Conservation (phyloP, 2,888 invertebrate species). For the Microctonus aethiopoides region DNA sequence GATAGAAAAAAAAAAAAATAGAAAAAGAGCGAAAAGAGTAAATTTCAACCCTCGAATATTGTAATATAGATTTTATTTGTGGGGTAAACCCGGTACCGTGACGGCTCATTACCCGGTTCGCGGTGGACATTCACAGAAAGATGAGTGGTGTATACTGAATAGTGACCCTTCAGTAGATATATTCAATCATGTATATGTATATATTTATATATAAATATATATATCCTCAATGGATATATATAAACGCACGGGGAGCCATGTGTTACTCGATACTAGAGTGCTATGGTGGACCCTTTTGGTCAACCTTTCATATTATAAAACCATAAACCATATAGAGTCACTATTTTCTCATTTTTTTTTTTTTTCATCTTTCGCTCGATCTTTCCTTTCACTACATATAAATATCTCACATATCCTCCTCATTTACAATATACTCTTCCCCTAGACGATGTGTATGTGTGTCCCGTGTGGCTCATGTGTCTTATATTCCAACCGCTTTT, state of each 20-base stretch:
- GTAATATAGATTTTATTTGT: slow-evolving; percentile 62
- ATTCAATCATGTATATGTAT: neutral
- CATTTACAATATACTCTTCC: neutral
- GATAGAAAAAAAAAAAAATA: slow-evolving; percentile 23
- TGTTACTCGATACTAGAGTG: slow-evolving; percentile 44
- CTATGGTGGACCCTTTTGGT: slow-evolving; percentile 44
- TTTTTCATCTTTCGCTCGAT: neutral
- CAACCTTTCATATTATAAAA: slow-evolving; percentile 64
- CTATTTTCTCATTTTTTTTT: slow-evolving; percentile 39
- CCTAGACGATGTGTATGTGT: neutral
- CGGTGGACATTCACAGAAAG: slow-evolving; percentile 49
- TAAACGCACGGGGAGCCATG: slow-evolving; percentile 49
- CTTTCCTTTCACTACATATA: neutral
- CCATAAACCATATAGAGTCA: slow-evolving; percentile 57
- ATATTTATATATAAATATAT: too few relatives aligned
- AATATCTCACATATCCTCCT: slow-evolving; percentile 12
- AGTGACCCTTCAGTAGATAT: slow-evolving; percentile 38
- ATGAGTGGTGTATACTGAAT: slow-evolving; percentile 21
- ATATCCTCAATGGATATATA: slow-evolving; percentile 21
- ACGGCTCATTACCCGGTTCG: slow-evolving; percentile 63
- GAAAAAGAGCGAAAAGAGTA: slow-evolving; percentile 18
- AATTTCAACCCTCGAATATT: slow-evolving; percentile 42
- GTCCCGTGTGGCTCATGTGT: slow-evolving; percentile 20
- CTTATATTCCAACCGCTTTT: slow-evolving; percentile 18
- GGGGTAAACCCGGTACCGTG: slow-evolving; percentile 51